Conservation (phyloP, 2,113 vertebrate genomes). For the Zosterops hypoxanthus region DNA sequence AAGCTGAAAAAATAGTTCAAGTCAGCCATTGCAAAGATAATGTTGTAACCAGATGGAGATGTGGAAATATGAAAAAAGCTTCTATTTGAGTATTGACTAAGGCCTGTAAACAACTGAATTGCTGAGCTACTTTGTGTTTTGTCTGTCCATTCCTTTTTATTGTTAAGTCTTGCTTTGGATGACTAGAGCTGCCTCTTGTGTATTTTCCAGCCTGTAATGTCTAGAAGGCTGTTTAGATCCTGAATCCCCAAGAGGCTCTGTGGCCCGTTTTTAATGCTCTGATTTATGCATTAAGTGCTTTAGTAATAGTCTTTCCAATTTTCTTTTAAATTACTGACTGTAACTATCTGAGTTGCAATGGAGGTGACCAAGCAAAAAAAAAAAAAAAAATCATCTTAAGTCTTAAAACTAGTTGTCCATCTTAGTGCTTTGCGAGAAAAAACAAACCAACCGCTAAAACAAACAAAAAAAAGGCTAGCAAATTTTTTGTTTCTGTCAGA, state of each 20-base stretch:
- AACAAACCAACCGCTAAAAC: neutral
- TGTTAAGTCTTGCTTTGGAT: conserved; percentile 33
- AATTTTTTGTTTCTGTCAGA: conserved; percentile 18
- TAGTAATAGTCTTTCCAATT: neutral
- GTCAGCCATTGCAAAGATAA: neutral
- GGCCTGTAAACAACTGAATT: conserved; percentile 24
- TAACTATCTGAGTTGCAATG: neutral
- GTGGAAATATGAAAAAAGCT: neutral
- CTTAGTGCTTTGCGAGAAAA: neutral
- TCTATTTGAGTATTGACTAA: neutral
- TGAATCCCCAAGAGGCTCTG: neutral
- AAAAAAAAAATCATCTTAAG: neutral
- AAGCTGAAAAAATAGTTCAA: neutral
- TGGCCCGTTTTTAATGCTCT: neutral
- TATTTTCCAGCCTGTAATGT: conserved; percentile 32
- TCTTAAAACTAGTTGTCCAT: neutral
- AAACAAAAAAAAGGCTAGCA: neutral
- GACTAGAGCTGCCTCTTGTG: conserved; percentile 8
- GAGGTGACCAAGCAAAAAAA: neutral
- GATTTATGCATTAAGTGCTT: conserved; percentile 8
- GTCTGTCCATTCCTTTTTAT: neutral
- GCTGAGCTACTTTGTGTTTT: conserved; percentile 21
- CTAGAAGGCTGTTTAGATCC: conserved; percentile 36
- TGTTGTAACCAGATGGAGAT: neutral
- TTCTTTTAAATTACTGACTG: neutral